Evolutionary conservation across 2,888 invertebrate genomes (phyloP), one percentile per base, ranked within the genome.

Genomic region (Drosophila algonquin): DNA sequence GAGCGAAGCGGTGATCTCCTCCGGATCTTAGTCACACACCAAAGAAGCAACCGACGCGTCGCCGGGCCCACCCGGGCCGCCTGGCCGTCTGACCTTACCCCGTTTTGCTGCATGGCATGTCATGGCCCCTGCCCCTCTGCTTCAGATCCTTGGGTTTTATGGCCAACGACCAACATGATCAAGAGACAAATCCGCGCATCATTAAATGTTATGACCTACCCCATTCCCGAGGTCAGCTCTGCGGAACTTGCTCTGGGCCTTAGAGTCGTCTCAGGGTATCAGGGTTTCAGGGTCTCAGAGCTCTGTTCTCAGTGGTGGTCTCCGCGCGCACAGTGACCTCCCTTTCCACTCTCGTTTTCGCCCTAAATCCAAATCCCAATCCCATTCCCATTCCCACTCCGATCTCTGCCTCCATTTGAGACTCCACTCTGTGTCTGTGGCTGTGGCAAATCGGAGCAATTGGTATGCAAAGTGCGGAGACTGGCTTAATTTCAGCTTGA

Each of bases 381-480:
- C 40, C 40, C 14, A 35, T 3, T 12, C 32, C 35, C 18, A 35
- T 52, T 0, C 10, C 10, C 16, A 3, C 35, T 12, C 9, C 12
- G 21, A 35, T 53, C 21, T 0, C 53, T 65, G 8, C 14, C 16
- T 18, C 18, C 35, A 3, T 21, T 53, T 40, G 32, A 3, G 35
- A 4, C 9, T 14, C 14, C 8, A 35, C 14, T 54, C 9, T 48
- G 51, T n/a, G 55, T 21, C 21, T 21, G 21, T 21, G 18, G 24
- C 9, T 48, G 52, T n/a, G 55, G 75, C 64, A 70, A 79, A 80
- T 87, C 76, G 54, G 65, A 73, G 85, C 79, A 82, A 81, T 84
- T 89, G 69, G 84, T 89, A 84, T 89, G 83, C 84, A 89, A 84
- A 84, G 89, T 79, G 79, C 81, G 87, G 62, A 78, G 12, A 81